A percentile compares a stretch with the other conserved stretches of the same genome.
Evolutionary conservation across 2,888 invertebrate species (phyloP).

Genomic region (Meandrusa payeni): DNA sequence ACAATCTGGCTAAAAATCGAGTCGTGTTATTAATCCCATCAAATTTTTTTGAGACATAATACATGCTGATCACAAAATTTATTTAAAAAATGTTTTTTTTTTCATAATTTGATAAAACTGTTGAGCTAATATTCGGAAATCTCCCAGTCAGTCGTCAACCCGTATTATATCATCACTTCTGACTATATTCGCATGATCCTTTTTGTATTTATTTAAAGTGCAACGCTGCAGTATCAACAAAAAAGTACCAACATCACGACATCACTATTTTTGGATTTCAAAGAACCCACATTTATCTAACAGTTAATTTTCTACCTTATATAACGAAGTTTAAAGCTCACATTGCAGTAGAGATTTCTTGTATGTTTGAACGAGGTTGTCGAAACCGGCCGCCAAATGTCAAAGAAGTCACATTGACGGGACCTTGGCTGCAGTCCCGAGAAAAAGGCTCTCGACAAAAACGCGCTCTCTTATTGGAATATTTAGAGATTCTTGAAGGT

Average conservation of each 20-base stretch:
- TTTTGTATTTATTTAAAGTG: slow-evolving; percentile 1
- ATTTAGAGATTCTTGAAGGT: slow-evolving; percentile 6
- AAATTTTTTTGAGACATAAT: no score
- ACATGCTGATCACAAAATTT: no score
- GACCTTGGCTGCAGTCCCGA: slow-evolving; percentile 45
- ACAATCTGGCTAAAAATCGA: no score
- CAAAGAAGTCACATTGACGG: slow-evolving; percentile 65
- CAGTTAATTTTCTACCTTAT: neutral
- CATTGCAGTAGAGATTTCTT: slow-evolving; percentile 18
- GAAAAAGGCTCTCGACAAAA: slow-evolving; percentile 30
- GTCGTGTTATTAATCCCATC: no score
- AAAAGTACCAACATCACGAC: neutral
- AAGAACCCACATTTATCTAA: neutral
- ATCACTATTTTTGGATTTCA: slow-evolving; percentile 3
- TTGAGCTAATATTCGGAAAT: no score
- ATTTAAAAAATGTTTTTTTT: no score
- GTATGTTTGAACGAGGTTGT: slow-evolving; percentile 18
- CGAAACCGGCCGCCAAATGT: slow-evolving; percentile 57
- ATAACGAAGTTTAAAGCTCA: neutral
- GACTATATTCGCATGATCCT: no score
- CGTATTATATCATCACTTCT: no score
- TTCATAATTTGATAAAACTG: no score
- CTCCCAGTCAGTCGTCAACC: no score
- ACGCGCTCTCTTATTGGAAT: slow-evolving; percentile 14
- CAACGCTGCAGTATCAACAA: slow-evolving; percentile 9